These are phyloP conservation scores for Agraylea sexmaculata DNA, from an alignment of 1,140 invertebrate genomes.

Conservation along the genomic window DNA sequence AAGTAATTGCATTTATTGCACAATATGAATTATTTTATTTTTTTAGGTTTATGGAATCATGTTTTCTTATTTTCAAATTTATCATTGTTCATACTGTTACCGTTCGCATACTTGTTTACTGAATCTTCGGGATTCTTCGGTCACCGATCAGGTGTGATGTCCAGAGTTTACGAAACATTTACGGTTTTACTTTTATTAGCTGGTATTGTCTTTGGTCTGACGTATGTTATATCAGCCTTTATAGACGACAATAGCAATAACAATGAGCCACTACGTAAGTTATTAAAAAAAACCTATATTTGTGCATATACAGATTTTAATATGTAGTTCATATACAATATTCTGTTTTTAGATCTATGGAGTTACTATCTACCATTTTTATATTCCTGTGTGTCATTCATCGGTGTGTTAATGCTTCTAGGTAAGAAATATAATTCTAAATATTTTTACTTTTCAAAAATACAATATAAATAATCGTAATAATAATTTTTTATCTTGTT, in stretches of 20 bases:
- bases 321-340: too few relatives aligned
- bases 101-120: slow-evolving; percentile 95
- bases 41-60: slow-evolving; percentile 91
- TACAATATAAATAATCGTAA: slow-evolving; percentile 2
- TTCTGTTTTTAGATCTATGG: slow-evolving; percentile 65
- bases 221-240: slow-evolving; percentile 77
- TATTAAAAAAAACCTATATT: too few relatives aligned
- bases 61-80: slow-evolving; percentile 95
- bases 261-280: slow-evolving; percentile 67
- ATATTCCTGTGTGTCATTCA: slow-evolving; percentile 93
- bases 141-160: slow-evolving; percentile 70
- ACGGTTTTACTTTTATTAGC: slow-evolving; percentile 75
- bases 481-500: slow-evolving; percentile 12
- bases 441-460: slow-evolving; percentile 14
- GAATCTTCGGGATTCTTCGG: slow-evolving; percentile 94
- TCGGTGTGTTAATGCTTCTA: slow-evolving; percentile 82
- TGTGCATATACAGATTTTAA: too few relatives aligned
- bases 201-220: slow-evolving; percentile 75
- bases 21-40: slow-evolving; percentile 19
- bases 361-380: slow-evolving; percentile 88
- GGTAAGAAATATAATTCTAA: too few relatives aligned
- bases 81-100: slow-evolving; percentile 88
- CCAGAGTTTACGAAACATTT: slow-evolving; percentile 86
- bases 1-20: neutral
- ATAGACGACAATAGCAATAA: slow-evolving; percentile 64